Conservation (phyloP, 2,888 invertebrate genomes). For the Melinaea marsaeus region DNA sequence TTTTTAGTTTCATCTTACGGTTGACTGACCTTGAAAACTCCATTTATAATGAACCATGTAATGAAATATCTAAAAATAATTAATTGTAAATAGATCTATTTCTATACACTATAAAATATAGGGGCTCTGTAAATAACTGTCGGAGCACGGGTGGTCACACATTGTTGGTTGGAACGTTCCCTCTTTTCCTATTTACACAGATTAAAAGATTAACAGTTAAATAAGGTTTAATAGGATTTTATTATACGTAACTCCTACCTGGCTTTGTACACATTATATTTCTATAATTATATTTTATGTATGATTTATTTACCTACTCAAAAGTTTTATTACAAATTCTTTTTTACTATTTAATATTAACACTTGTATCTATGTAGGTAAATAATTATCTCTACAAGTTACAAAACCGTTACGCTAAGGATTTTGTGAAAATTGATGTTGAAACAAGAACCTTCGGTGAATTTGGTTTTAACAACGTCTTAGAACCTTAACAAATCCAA, state of each 20-base stretch:
- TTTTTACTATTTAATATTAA: background rate
- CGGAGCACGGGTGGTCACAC: slow-evolving; percentile 64
- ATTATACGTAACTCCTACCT: background rate
- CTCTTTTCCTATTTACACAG: background rate
- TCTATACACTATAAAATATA: slow-evolving; percentile 50
- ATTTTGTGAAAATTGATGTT: slow-evolving; percentile 33
- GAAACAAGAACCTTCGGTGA: slow-evolving; percentile 27
- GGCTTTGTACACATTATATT: background rate
- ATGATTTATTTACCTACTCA: background rate
- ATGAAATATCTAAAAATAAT: slow-evolving; percentile 5
- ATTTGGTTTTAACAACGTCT: slow-evolving; percentile 34
- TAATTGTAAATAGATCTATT: slow-evolving; percentile 12
- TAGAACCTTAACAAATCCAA: slow-evolving; percentile 35
- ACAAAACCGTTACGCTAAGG: slow-evolving; percentile 4
- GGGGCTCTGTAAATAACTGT: slow-evolving; percentile 59
- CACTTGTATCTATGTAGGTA: background rate
- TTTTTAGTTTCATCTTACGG: too few species aligned
- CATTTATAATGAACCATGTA: background rate
- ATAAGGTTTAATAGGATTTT: slow-evolving; percentile 3
- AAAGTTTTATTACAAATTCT: background rate
- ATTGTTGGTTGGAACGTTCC: slow-evolving; percentile 64
- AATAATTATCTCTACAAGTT: background rate
- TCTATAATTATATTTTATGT: background rate
- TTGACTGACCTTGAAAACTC: too few species aligned
- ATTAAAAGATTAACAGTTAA: slow-evolving; percentile 4